Percentiles rank a stretch among this genome's conserved stretches.
Conservation (phyloP, 2,113 vertebrate species). For the Cololabis saira region DNA sequence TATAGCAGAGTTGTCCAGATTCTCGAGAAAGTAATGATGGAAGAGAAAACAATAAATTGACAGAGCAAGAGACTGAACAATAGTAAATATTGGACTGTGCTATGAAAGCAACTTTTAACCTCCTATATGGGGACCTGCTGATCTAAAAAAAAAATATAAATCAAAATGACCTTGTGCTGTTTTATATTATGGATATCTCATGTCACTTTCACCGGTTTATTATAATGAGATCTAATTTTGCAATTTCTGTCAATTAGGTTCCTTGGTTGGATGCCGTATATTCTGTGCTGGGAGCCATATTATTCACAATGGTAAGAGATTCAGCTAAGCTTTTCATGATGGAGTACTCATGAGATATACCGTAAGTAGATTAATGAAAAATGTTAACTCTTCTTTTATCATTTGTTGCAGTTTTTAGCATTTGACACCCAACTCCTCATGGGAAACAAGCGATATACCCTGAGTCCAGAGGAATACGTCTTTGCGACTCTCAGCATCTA, state of each 20-base stretch:
- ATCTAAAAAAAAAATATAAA: too few species aligned
- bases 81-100: too few species aligned
- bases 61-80: too few species aligned
- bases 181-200: background rate
- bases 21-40: too few species aligned
- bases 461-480: slow-evolving; percentile 94
- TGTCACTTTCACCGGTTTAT: background rate
- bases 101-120: too few species aligned
- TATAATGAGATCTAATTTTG: slow-evolving; percentile 2
- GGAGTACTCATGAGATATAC: background rate
- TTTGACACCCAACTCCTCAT: slow-evolving; percentile 94
- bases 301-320: slow-evolving; percentile 90
- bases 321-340: background rate
- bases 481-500: slow-evolving; percentile 96
- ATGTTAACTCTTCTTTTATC: slow-evolving; percentile 25
- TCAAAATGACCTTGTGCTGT: too few species aligned
- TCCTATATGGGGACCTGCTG: too few species aligned
- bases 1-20: too few species aligned
- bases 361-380: background rate
- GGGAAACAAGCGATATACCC: slow-evolving; percentile 87
- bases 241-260: slow-evolving; percentile 75
- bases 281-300: slow-evolving; percentile 86
- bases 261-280: slow-evolving; percentile 89
- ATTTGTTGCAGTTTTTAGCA: slow-evolving; percentile 87
- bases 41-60: too few species aligned